A percentile compares a stretch with the other conserved stretches of the same genome.
These are phyloP conservation scores for Brevipalpus yothersi DNA, from an alignment of 1,140 invertebrate genomes.

Conservation along the genomic window DNA sequence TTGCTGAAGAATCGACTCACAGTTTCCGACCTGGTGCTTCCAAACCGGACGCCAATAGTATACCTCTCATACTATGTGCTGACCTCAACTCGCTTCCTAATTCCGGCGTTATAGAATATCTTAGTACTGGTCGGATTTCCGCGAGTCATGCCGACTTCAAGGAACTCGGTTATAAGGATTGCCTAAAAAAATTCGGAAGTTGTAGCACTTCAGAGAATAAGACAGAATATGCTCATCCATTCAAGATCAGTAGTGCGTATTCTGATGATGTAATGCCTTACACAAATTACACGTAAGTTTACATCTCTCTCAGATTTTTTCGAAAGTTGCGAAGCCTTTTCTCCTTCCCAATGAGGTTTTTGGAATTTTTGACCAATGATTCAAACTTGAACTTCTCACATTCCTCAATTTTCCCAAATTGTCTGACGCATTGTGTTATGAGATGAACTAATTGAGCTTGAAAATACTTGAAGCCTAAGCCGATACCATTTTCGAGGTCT, in stretches of 20 bases:
- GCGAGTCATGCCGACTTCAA: conserved; percentile 88
- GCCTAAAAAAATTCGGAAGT: conserved; percentile 48
- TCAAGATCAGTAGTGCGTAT: conserved; percentile 78
- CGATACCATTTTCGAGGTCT: too few relatives aligned
- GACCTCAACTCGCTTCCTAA: conserved; percentile 97
- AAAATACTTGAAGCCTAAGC: too few relatives aligned
- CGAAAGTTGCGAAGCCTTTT: too few relatives aligned
- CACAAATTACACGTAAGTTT: conserved; percentile 86
- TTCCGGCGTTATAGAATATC: conserved; percentile 88
- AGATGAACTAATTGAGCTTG: too few relatives aligned
- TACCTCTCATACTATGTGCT: conserved; percentile 83
- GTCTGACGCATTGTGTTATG: too few relatives aligned
- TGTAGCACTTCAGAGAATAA: conserved; percentile 17
- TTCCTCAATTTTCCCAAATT: too few relatives aligned
- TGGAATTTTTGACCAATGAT: too few relatives aligned
- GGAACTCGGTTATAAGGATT: conserved; percentile 73
- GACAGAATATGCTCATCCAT: conserved; percentile 81
- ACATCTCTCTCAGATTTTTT: background rate
- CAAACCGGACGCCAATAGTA: conserved; percentile 44
- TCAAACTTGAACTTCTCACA: too few relatives aligned
- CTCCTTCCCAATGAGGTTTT: too few relatives aligned
- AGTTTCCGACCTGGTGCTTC: conserved; percentile 28
- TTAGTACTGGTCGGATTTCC: conserved; percentile 61
- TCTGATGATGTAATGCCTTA: conserved; percentile 84
- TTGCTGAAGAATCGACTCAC: conserved; percentile 43